Conservation (phyloP, 1,140 invertebrate species). For the Pseudomyrmex pallidus region DNA sequence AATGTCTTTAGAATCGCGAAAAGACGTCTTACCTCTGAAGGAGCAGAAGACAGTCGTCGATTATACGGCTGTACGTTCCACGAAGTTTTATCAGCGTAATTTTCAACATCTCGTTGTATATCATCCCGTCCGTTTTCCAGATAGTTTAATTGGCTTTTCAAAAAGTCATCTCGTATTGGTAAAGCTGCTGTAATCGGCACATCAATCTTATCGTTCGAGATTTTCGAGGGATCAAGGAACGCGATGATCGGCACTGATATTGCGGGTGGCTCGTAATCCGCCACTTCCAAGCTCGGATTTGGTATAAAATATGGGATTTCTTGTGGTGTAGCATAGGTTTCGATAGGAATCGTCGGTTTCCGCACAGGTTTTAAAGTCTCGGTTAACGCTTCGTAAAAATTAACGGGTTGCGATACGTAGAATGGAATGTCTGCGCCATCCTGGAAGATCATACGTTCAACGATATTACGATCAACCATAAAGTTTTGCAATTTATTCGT, state of each 20-base stretch:
- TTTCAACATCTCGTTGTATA: conserved; percentile 47
- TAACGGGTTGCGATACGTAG: not conserved
- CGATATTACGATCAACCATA: not conserved
- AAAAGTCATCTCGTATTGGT: not conserved
- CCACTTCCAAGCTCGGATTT: conserved; percentile 8
- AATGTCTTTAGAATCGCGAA: not conserved
- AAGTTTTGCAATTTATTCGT: not conserved
- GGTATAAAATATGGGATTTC: conserved; percentile 2
- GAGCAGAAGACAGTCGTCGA: conserved; percentile 3
- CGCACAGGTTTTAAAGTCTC: not conserved
- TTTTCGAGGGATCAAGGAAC: conserved; percentile 57
- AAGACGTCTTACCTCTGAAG: conserved; percentile 54
- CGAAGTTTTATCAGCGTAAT: conserved; percentile 45
- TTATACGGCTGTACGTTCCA: conserved; percentile 4
- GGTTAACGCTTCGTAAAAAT: not conserved
- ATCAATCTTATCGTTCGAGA: conserved; percentile 43
- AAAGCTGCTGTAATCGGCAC: conserved; percentile 54
- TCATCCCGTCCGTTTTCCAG: conserved; percentile 23
- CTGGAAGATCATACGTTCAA: conserved; percentile 30
- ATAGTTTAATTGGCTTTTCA: conserved; percentile 32
- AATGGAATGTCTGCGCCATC: not conserved
- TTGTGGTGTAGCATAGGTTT: not conserved
- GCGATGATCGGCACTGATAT: conserved; percentile 63
- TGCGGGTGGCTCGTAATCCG: conserved; percentile 5
- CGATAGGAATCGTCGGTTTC: conserved; percentile 8